Base-by-base conservation (phyloP, 2,888 invertebrate genomes). In the Fabriciana adippe region DNA sequence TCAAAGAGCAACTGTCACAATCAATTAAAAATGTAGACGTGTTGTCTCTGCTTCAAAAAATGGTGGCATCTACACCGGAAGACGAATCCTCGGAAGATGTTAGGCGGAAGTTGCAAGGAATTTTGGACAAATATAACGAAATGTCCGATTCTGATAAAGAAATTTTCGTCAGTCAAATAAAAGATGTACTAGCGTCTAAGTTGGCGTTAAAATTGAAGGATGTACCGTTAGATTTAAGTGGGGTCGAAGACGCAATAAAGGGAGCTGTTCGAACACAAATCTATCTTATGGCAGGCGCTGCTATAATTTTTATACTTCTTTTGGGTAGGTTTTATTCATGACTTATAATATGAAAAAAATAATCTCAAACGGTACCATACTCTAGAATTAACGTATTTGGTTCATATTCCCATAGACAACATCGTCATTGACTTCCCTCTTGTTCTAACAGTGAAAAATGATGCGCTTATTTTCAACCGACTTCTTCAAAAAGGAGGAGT, bases 1-100 rank as follows among this genome's bases (percentile, higher is more conserved):
- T 92, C 41, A 80, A 79, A 11, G 83, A 86, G 6, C 85, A 90
- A 71, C 65, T 92, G 1, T 70, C 82, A 0, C 87, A 90, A 15
- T 82, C 86, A 1, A 80, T 92, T 1, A 75, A 83, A 72, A 88
- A 88, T 55, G 81, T 89, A 76, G 91, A 92, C 63, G 75, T 92
- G 0, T 65, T 88, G 65, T 79, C 80, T 1, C 78, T 89, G 1
- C 70, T 91, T 0, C 81, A 88, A 71, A 90, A 86, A 65, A 86
- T 90, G 78, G 81, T 88, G 0, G 81, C 83, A 0, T 75, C 77
- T 0, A 75, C 81, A 0, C 81, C 87, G 0, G 83, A 85, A 21
- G 89, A 90, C 54, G 85, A 88, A 48, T 83, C 87, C 16, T 80
- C 87, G 0, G 83, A 81, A 21, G 83, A 83, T 35, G 78, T 88